Evolutionary conservation across 2,797 vertebrate genomes (phyloP), one percentile per base, ranked within the genome.

Genomic region (Furcifer pardalis): DNA sequence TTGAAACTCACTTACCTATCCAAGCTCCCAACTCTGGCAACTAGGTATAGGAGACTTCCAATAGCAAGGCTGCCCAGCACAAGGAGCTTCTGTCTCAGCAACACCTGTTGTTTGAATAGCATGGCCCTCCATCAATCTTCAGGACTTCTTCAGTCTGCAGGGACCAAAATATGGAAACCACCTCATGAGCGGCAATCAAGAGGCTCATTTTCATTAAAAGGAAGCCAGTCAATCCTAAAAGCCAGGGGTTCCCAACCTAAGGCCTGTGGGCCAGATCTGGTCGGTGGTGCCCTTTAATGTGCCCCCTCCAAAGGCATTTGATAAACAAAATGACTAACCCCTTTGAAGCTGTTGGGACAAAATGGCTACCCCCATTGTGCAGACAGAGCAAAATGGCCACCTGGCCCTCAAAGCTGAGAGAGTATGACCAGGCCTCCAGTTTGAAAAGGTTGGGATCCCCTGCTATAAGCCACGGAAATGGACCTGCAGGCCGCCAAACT

Each of bases 51-150:
- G 94, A 98, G 97, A 94, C 97, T 98, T 95, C 98, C 98, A 85
- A 98, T 92, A 88, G 97, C 98, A 79, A 99, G 97, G 96, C 98
- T 99, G 96, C 97, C 97, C 95, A 99, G 95, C 90, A 99, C 96
- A 89, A 98, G 96, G 93, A 98, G 97, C 97, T 98, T 98, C 97
- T 99, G 98, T 98, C 97, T 98, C 96, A 99, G 98, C 98, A 97
- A 96, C 97, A 91, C 97, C 97, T 98, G 98, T 97, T 98, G 98
- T 98, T 97, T 97, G 97, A 98, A 97, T 96, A 98, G 97, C 98
- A 99, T 99, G 97, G 97, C 98, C 97, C 98, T 98, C 97, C 97
- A 99, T 99, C 97, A 98, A 98, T 97, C 97, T 98, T 98, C 97
- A 97, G 97, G 97, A 97, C 97, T 96, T 97, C 97, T 96, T 97